These are phyloP conservation scores for Formica selysi DNA, from an alignment of 1,140 invertebrate genomes.

Conservation along the genomic window DNA sequence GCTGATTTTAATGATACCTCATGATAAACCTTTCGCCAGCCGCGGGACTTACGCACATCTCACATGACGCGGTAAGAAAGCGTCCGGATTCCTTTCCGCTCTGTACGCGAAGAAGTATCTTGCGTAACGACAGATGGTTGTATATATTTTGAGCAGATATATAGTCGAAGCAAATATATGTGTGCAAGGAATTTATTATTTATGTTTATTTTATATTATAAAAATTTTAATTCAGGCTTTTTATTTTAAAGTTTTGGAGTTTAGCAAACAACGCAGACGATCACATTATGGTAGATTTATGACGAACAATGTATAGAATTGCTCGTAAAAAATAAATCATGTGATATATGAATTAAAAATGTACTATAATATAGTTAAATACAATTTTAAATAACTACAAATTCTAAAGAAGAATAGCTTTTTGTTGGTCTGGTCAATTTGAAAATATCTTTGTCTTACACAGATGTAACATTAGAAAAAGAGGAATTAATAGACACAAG, in stretches of 20 bases:
- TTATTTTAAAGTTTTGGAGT: not conserved
- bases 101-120: not conserved
- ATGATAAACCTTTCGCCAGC: constrained; percentile 47
- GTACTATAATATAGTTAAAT: not conserved
- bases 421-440: not conserved
- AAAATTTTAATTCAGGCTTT: not conserved
- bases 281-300: not conserved
- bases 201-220: not conserved
- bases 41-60: constrained; percentile 62
- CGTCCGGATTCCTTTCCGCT: constrained; percentile 28
- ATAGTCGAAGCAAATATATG: not conserved
- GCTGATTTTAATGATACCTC: constrained; percentile 69
- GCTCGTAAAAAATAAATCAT: not conserved
- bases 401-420: not conserved
- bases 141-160: not conserved
- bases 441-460: not conserved
- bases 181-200: constrained; percentile 29
- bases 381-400: not conserved
- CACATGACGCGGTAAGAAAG: constrained; percentile 51
- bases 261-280: not conserved
- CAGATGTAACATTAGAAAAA: not conserved
- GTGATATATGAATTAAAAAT: not conserved
- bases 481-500: constrained; percentile 12
- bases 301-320: not conserved
- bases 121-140: not conserved